Percentiles rank a stretch among this genome's conserved stretches.
These are phyloP conservation scores for Menura novaehollandiae DNA, from an alignment of 2,113 vertebrate species.

Conservation along the genomic window DNA sequence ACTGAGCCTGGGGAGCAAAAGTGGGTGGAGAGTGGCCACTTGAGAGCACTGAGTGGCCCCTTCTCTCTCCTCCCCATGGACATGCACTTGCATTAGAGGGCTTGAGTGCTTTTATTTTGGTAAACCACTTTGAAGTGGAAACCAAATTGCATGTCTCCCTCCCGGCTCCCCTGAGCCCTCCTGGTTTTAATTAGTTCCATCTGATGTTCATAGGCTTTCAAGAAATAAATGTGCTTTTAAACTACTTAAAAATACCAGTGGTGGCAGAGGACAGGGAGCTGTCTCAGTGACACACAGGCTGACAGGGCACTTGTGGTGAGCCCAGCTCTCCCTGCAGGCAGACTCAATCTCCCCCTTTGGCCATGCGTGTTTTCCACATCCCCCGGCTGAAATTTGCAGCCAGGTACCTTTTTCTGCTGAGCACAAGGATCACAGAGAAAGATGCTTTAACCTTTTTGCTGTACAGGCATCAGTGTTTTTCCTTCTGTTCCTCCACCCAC, in stretches of 20 bases:
- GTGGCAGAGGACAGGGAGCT: not conserved
- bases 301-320: not conserved
- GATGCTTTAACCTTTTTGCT: not conserved
- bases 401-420: not conserved
- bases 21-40: not conserved
- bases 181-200: conserved; percentile 64
- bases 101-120: conserved; percentile 22
- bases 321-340: not conserved
- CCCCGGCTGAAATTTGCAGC: not conserved
- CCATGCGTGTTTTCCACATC: rapidly evolving
- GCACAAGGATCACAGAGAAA: not conserved
- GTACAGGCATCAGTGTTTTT: not conserved
- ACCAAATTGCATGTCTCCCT: conserved; percentile 36
- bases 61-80: not conserved
- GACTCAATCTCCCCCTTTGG: not conserved
- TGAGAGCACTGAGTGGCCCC: not conserved
- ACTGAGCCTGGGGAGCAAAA: not conserved
- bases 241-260: not conserved
- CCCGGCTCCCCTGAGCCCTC: not conserved
- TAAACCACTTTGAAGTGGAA: conserved; percentile 51
- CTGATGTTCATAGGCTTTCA: conserved; percentile 38
- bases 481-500: not conserved
- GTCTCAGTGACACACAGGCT: not conserved
- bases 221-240: conserved; percentile 49
- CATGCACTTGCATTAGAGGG: not conserved